These are phyloP conservation scores for Halichondria panicea DNA, from an alignment of 37 sponge, comb jelly and placozoan species.

Conservation along the genomic window DNA sequence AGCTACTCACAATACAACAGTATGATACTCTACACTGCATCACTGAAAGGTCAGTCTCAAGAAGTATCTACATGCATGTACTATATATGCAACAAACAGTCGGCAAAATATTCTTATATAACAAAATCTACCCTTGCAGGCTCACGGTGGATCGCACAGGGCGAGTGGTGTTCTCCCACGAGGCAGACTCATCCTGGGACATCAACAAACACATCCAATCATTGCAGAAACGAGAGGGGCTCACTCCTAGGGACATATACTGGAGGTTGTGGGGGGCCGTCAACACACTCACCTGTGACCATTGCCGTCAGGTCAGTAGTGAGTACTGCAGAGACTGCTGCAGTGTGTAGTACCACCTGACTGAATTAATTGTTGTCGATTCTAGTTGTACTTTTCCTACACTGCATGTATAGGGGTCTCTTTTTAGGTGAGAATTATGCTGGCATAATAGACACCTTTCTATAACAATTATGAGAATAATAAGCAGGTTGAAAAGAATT, in stretches of 20 bases:
- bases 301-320: too few species aligned
- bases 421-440: too few species aligned
- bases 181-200: constrained; percentile 31
- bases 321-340: too few species aligned
- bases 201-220: constrained; percentile 41
- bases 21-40: constrained; percentile 35
- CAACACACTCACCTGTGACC: constrained; percentile 52
- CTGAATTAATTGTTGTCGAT: too few species aligned
- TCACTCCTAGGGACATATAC: constrained; percentile 48
- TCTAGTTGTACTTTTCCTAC: too few species aligned
- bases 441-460: too few species aligned
- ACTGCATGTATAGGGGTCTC: too few species aligned
- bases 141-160: constrained; percentile 5
- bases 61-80: neutral
- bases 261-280: constrained; percentile 79
- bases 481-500: too few species aligned
- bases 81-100: too few species aligned
- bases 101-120: too few species aligned
- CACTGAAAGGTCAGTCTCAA: constrained; percentile 56
- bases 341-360: too few species aligned
- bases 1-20: constrained; percentile 56
- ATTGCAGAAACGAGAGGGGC: constrained; percentile 37
- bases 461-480: too few species aligned
- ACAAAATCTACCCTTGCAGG: neutral
- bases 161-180: constrained; percentile 15